Evolutionary conservation across 2,888 invertebrate genomes (phyloP), one percentile per base, ranked within the genome.

Genomic region (Dasysyrphus albostriatus): DNA sequence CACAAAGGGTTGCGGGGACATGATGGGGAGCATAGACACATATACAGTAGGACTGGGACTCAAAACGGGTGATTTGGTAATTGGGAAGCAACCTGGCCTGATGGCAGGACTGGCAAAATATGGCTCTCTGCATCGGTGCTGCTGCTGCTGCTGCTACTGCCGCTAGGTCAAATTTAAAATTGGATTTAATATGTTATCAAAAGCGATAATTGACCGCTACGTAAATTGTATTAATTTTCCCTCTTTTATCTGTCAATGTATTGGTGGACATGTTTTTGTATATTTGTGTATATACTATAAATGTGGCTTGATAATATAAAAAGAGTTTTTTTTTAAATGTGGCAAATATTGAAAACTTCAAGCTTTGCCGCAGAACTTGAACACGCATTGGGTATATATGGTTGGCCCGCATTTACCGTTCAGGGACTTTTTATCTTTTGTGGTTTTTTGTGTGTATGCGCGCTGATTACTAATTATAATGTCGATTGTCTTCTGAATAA

Each of bases 171-270:
- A 79, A 83, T 88, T 88, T 83, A 80, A 88, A 80, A 88, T 88
- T 88, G 73, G 83, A 88, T 83, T 88, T 88, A 88, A 88, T 88
- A 83, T 74, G 88, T 88, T 88, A 88, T 88, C 88, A 88, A 88
- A 88, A 88, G 88, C 88, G 88, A 88, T 88, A 88, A 88, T 88
- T 88, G 88, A 88, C 88, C 88, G 76, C 88, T 80, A 76, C 83
- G 88, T 83, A 88, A 88, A 88, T 88, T 88, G 88, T 88, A 88
- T 88, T 80, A 88, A 83, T 83, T 88, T 83, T 73, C 73, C 47
- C 79, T 74, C 74, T 70, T 58, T 69, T 78, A 63, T 63, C 10
- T 70, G 76, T 14, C 54, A 37, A 39, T 42, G 44, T 54, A 16
- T 39, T 67, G 47, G 73, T 37, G 39, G 32, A 56, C 47, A 47